Evolutionary conservation across 2,797 vertebrate species (phyloP).

Genomic region (Anguilla obscura): DNA sequence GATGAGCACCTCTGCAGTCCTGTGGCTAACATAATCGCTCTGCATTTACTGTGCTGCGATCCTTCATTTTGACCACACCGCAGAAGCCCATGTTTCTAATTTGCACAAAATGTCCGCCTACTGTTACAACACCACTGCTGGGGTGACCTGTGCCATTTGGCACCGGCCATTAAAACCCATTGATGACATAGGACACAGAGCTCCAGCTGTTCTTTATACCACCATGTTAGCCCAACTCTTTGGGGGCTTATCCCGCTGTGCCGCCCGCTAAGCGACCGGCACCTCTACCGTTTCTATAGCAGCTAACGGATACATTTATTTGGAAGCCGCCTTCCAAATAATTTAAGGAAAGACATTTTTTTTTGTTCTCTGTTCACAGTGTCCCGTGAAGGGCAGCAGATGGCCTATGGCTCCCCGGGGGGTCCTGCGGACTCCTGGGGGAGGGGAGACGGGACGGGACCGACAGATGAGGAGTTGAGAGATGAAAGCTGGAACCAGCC

Average conservation of each 20-base stretch:
- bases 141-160: background rate
- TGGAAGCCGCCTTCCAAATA: background rate
- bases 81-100: background rate
- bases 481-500: constrained; percentile 7
- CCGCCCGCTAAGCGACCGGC: background rate
- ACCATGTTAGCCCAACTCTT: background rate
- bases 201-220: background rate
- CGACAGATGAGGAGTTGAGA: background rate
- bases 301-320: background rate
- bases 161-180: background rate
- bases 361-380: background rate
- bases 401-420: constrained; percentile 13
- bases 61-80: background rate
- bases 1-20: no score
- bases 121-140: background rate
- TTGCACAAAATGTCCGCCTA: background rate
- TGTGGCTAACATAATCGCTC: no score
- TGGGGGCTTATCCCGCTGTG: background rate
- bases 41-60: no score
- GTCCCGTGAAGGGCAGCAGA: constrained; percentile 31
- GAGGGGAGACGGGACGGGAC: background rate
- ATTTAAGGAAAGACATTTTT: background rate
- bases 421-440: background rate
- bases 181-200: background rate
- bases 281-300: background rate